Percentiles rank a stretch among this genome's conserved stretches.
These are phyloP conservation scores for Polypterus bichir DNA, from an alignment of 2,113 vertebrate genomes.

Conservation along the genomic window DNA sequence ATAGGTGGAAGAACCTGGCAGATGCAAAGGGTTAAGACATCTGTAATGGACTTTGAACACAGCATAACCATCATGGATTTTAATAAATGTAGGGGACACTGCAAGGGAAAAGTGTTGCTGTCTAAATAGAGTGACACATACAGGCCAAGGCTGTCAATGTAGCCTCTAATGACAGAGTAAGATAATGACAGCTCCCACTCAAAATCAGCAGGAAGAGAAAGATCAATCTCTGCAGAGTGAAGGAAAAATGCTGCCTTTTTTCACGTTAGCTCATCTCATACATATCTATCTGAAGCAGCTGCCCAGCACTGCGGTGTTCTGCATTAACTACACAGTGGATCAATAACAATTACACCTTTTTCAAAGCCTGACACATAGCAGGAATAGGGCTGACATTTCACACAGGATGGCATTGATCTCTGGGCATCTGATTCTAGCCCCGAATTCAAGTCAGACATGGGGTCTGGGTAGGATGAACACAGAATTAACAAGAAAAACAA, in stretches of 20 bases:
- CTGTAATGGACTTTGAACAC: slow-evolving; percentile 55
- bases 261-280: slow-evolving; percentile 92
- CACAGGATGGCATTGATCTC: slow-evolving; percentile 92
- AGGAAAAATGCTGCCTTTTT: slow-evolving; percentile 83
- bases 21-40: slow-evolving; percentile 47
- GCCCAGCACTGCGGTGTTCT: slow-evolving; percentile 73
- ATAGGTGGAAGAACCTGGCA: slow-evolving; percentile 12
- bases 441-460: slow-evolving; percentile 73
- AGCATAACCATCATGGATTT: slow-evolving; percentile 76
- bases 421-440: slow-evolving; percentile 85
- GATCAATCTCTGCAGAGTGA: slow-evolving; percentile 99
- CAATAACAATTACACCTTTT: slow-evolving; percentile 99
- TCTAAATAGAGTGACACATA: slow-evolving; percentile 98
- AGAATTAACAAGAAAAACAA: slow-evolving; percentile 73
- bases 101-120: slow-evolving; percentile 95
- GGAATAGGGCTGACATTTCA: slow-evolving; percentile 90
- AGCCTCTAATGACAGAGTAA: slow-evolving; percentile 99
- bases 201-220: slow-evolving; percentile 99
- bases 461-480: slow-evolving; percentile 71
- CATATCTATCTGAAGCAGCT: slow-evolving; percentile 81
- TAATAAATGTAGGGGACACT: slow-evolving; percentile 94
- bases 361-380: slow-evolving; percentile 91
- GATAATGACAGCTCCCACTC: slow-evolving; percentile 99
- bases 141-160: slow-evolving; percentile 81
- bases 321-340: slow-evolving; percentile 96